phyloP scores from a whole-genome alignment of 2,113 vertebrate genomes.

The Scopus umbretta region DNA sequence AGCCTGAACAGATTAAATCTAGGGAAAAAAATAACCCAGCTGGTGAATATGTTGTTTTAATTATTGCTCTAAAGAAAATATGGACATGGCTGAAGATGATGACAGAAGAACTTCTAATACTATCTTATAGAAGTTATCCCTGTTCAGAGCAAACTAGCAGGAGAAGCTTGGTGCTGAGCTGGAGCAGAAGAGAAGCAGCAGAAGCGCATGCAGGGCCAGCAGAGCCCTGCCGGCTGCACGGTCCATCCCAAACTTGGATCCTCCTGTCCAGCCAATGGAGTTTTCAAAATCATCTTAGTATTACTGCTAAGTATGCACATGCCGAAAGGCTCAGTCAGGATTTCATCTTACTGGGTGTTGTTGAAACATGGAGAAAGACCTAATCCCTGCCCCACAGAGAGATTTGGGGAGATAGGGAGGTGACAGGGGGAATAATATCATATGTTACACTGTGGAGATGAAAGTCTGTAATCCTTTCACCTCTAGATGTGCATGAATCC shows the following conservation, averaged over 20 bases:
- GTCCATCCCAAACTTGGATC: rapidly evolving
- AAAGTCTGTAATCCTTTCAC: background rate
- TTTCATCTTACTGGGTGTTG: background rate
- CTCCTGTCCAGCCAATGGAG: background rate
- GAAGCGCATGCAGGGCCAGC: background rate
- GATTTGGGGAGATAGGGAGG: background rate
- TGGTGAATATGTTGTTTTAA: slow-evolving; percentile 97
- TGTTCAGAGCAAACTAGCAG: background rate
- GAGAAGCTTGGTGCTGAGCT: background rate
- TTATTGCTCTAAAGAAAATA: slow-evolving; percentile 79
- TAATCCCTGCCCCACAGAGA: background rate
- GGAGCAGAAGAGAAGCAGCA: background rate
- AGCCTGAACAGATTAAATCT: slow-evolving; percentile 89
- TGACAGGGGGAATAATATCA: background rate
- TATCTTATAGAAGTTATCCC: background rate
- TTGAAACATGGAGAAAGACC: background rate
- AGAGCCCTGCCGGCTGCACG: rapidly evolving
- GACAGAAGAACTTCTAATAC: slow-evolving; percentile 13
- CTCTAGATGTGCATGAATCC: background rate
- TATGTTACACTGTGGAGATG: background rate
- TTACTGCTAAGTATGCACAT: background rate
- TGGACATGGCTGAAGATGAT: slow-evolving; percentile 60
- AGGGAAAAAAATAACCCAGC: slow-evolving; percentile 83
- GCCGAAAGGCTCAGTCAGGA: background rate
- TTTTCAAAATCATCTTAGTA: background rate